These are phyloP conservation scores for Hucho hucho DNA, from an alignment of 2,113 vertebrate species.

Conservation along the genomic window DNA sequence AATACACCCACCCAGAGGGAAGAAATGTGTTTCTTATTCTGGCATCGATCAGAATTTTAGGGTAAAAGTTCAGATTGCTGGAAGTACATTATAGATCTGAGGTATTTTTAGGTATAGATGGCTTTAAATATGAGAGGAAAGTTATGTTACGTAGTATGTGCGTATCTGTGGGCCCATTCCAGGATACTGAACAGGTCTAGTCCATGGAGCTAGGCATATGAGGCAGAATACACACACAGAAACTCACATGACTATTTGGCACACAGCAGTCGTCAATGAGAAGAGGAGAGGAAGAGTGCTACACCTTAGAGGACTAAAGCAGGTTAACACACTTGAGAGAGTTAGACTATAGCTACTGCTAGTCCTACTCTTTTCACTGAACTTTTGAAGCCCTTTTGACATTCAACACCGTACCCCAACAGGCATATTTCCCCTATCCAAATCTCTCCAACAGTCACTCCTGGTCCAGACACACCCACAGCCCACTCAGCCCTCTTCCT, in stretches of 20 bases:
- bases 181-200: too few species aligned
- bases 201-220: too few species aligned
- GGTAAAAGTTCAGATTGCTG: background rate
- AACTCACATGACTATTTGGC: too few species aligned
- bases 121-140: conserved; percentile 23
- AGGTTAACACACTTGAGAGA: too few species aligned
- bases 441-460: conserved; percentile 6
- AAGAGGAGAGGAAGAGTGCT: too few species aligned
- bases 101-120: background rate
- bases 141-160: background rate
- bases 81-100: background rate
- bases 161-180: too few species aligned
- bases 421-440: background rate
- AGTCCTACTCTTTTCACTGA: too few species aligned
- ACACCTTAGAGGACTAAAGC: too few species aligned
- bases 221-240: too few species aligned
- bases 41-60: background rate
- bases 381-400: too few species aligned
- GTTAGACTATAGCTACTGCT: too few species aligned
- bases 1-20: conserved; percentile 30
- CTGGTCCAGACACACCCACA: background rate
- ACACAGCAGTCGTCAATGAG: too few species aligned
- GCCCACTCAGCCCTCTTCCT: background rate
- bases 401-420: background rate
- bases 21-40: conserved; percentile 50